A percentile compares a stretch with the other conserved stretches of the same genome.
Evolutionary conservation across 2,113 vertebrate genomes (phyloP).

Genomic region (Epinephelus cyanopodus): DNA sequence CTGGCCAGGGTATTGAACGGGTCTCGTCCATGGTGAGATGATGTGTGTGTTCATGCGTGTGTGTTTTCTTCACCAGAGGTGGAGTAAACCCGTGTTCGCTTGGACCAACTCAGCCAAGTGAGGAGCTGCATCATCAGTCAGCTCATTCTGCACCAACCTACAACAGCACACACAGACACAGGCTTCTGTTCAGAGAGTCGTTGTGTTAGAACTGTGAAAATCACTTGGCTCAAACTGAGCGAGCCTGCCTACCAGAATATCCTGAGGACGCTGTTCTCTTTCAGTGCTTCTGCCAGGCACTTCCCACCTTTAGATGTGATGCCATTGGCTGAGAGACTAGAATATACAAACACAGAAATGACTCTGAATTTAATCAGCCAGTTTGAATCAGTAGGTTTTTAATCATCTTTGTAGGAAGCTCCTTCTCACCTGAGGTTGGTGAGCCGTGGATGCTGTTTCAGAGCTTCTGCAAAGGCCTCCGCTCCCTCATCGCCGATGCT

Average conservation of each 20-base stretch:
- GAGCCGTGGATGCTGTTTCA: conserved; percentile 89
- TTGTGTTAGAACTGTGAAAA: background rate
- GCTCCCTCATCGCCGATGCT: conserved; percentile 92
- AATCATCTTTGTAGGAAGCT: background rate
- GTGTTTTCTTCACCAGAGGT: conserved; percentile 77
- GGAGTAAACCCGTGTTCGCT: conserved; percentile 71
- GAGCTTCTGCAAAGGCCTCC: conserved; percentile 90
- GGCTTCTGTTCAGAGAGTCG: background rate
- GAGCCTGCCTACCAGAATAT: conserved; percentile 90
- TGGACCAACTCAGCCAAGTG: conserved; percentile 69
- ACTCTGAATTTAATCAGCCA: background rate
- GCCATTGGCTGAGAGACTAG: conserved; percentile 91
- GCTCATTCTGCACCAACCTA: conserved; percentile 84
- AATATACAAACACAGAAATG: background rate
- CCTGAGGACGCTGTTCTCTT: conserved; percentile 85
- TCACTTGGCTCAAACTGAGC: background rate
- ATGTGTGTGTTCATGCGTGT: background rate
- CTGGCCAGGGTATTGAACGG: background rate
- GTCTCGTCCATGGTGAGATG: background rate
- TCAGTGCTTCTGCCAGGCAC: conserved; percentile 88
- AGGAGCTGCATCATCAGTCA: conserved; percentile 78
- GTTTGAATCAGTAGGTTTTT: background rate
- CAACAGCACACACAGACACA: conserved; percentile 25
- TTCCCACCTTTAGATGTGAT: conserved; percentile 90
- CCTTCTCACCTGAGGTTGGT: conserved; percentile 89